Conservation (phyloP, 2,797 vertebrate species). For the Acrocephalus scirpaceus region DNA sequence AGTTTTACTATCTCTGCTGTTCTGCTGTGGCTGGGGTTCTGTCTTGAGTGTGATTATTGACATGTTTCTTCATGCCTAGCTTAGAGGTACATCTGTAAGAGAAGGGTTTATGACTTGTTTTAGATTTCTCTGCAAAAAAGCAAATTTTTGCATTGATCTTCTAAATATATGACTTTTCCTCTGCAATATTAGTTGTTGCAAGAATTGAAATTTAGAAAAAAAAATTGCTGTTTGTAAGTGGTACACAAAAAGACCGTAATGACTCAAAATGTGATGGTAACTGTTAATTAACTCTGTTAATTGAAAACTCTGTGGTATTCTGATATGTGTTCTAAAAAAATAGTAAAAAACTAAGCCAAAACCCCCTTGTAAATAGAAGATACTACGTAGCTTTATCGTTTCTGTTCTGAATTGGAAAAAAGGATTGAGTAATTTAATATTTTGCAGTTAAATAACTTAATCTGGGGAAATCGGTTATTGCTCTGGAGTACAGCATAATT, state of each 20-base stretch:
- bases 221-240: background rate
- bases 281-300: background rate
- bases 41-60: background rate
- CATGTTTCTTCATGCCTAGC: background rate
- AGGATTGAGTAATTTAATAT: background rate
- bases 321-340: background rate
- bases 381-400: background rate
- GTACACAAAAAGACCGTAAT: background rate
- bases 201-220: background rate
- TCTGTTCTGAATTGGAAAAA: background rate
- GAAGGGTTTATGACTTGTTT: background rate
- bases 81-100: background rate
- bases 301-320: background rate
- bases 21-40: background rate
- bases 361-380: background rate
- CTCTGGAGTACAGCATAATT: background rate
- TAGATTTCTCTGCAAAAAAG: background rate
- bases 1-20: background rate
- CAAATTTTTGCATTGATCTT: background rate
- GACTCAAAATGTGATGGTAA: background rate
- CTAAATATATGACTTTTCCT: background rate
- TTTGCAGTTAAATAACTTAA: background rate
- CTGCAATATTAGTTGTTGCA: background rate
- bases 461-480: fast-evolving
- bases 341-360: background rate